Conservation (phyloP, 2,113 vertebrate species). For the Crocuta crocuta region DNA sequence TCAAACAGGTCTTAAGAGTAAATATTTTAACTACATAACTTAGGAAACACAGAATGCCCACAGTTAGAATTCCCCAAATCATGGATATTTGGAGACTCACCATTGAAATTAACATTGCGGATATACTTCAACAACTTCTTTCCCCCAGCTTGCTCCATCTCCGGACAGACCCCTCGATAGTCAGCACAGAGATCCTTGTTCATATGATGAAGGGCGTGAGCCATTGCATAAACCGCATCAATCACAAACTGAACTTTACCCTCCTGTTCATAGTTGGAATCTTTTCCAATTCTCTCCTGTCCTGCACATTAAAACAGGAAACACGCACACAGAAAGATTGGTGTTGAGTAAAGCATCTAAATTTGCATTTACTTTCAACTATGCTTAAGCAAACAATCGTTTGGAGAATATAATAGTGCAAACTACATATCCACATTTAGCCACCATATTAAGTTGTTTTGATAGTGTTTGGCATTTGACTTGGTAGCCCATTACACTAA, state of each 20-base stretch:
- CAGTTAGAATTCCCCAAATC: too few species aligned
- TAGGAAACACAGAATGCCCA: not conserved
- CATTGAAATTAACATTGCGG: slow-evolving; percentile 94
- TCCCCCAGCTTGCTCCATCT: slow-evolving; percentile 95
- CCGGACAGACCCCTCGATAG: slow-evolving; percentile 91
- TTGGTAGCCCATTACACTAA: not conserved
- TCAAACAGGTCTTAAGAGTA: not conserved
- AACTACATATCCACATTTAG: not conserved
- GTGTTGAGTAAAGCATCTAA: not conserved
- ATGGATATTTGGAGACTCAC: slow-evolving; percentile 84
- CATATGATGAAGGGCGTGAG: slow-evolving; percentile 97
- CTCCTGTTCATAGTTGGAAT: slow-evolving; percentile 97
- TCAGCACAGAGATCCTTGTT: slow-evolving; percentile 94
- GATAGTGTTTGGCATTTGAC: not conserved
- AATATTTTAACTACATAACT: not conserved
- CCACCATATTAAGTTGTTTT: not conserved
- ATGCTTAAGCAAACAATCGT: not conserved
- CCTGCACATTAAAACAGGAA: slow-evolving; percentile 86
- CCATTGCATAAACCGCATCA: slow-evolving; percentile 96
- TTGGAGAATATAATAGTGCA: not conserved
- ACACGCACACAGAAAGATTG: not conserved
- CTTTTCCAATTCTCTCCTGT: slow-evolving; percentile 95
- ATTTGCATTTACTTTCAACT: not conserved
- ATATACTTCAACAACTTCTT: slow-evolving; percentile 96
- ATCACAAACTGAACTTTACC: slow-evolving; percentile 98